Conservation (phyloP, 92 coral and sea anemone genomes). For the Phenganax marumi region DNA sequence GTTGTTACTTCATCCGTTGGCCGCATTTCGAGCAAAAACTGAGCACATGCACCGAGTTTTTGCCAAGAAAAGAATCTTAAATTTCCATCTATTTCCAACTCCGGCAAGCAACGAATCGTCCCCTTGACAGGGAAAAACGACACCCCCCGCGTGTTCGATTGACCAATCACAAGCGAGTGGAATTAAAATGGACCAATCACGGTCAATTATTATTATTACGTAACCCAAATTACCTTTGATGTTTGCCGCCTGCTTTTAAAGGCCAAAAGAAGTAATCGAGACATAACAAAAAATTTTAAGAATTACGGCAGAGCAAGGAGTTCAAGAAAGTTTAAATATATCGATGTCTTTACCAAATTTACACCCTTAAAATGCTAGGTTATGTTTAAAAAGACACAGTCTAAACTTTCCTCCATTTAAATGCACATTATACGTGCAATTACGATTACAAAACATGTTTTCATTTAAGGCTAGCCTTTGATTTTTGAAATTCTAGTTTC, state of each 20-base stretch:
- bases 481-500: not conserved
- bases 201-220: not conserved
- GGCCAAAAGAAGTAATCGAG: not conserved
- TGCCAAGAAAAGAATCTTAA: not conserved
- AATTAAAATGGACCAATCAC: too few relatives aligned
- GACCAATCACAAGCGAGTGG: slow-evolving; percentile 3
- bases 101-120: not conserved
- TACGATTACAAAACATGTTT: too few relatives aligned
- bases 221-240: not conserved
- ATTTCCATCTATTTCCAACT: not conserved
- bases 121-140: slow-evolving; percentile 6
- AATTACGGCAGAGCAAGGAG: not conserved
- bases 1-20: not conserved
- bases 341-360: not conserved
- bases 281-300: not conserved
- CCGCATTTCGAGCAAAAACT: not conserved
- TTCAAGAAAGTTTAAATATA: too few relatives aligned
- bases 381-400: not conserved
- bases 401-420: too few relatives aligned
- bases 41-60: not conserved
- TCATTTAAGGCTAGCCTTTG: not conserved
- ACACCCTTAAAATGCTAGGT: not conserved
- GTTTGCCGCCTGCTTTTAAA: not conserved
- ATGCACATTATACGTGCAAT: not conserved
- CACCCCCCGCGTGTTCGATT: slow-evolving; percentile 11